phyloP scores from a whole-genome alignment of 1,140 invertebrate genomes.

The Medauroidea extradentata region DNA sequence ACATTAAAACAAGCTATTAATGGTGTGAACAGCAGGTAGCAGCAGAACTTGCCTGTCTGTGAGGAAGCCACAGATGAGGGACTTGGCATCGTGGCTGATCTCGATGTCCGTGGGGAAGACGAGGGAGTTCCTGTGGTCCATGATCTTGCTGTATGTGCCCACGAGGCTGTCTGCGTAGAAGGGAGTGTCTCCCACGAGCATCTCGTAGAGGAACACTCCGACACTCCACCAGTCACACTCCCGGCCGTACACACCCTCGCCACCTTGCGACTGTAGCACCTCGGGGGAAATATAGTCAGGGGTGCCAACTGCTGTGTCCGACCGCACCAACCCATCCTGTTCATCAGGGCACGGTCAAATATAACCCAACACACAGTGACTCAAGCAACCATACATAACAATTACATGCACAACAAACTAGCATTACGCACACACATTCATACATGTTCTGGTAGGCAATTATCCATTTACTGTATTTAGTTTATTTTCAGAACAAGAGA shows the following conservation, averaged over 20 bases:
- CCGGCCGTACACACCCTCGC: constrained; percentile 89
- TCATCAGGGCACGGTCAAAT: constrained; percentile 5
- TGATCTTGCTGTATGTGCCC: constrained; percentile 96
- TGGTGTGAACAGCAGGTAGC: background rate
- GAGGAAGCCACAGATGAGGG: constrained; percentile 88
- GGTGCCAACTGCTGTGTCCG: constrained; percentile 97
- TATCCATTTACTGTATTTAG: too few species aligned
- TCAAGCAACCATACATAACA: too few species aligned
- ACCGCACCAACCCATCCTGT: constrained; percentile 88
- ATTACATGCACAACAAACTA: too few species aligned
- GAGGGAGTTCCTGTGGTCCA: constrained; percentile 96
- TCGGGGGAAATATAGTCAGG: constrained; percentile 99
- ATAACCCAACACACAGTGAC: too few species aligned
- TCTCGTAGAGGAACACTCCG: constrained; percentile 97
- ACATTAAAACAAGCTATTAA: constrained; percentile 1
- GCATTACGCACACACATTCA: too few species aligned
- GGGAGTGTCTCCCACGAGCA: constrained; percentile 97
- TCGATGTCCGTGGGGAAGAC: constrained; percentile 92
- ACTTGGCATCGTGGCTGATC: constrained; percentile 87
- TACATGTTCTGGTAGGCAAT: too few species aligned
- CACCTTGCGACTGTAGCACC: constrained; percentile 94
- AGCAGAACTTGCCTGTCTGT: constrained; percentile 60
- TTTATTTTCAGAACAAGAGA: too few species aligned
- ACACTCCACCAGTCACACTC: constrained; percentile 99
- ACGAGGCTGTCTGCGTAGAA: constrained; percentile 96